A percentile compares a stretch with the other conserved stretches of the same genome.
Conservation (phyloP, 2,888 invertebrate species). For the Eupithecia dodoneata region DNA sequence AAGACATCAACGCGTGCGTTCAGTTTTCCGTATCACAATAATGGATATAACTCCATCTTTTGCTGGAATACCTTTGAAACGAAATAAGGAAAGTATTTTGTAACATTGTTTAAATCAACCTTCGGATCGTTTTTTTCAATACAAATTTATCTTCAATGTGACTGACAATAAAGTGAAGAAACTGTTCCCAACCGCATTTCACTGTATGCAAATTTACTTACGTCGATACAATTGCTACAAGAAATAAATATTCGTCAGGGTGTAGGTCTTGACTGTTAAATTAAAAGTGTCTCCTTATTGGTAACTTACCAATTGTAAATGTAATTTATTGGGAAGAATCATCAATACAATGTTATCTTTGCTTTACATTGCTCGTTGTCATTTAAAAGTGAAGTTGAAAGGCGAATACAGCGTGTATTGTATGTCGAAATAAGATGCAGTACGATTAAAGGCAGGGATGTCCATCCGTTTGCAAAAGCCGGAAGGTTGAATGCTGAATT, state of each 20-base stretch:
- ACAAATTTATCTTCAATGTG: neutral
- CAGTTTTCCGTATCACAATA: neutral
- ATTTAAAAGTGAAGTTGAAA: neutral
- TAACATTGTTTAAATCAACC: neutral
- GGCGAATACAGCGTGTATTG: conserved; percentile 22
- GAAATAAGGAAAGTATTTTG: neutral
- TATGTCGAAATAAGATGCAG: conserved; percentile 15
- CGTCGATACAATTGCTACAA: conserved; percentile 13
- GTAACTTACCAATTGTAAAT: conserved; percentile 18
- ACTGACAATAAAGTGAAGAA: conserved; percentile 4
- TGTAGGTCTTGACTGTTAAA: conserved; percentile 7
- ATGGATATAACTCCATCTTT: neutral
- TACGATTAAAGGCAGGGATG: neutral
- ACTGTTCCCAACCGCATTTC: conserved; percentile 1
- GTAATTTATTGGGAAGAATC: conserved; percentile 19
- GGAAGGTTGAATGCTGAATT: conserved; percentile 10
- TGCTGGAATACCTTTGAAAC: neutral
- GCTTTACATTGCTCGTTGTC: conserved; percentile 17
- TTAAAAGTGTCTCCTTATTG: conserved; percentile 19
- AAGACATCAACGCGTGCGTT: conserved; percentile 19
- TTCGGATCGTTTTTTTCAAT: neutral
- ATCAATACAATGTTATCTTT: conserved; percentile 25
- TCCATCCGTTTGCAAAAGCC: neutral
- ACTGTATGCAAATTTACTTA: conserved; percentile 7
- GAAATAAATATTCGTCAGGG: conserved; percentile 20